These are phyloP conservation scores for Entomobrya proxima DNA, from an alignment of 2,888 invertebrate species.

Conservation along the genomic window DNA sequence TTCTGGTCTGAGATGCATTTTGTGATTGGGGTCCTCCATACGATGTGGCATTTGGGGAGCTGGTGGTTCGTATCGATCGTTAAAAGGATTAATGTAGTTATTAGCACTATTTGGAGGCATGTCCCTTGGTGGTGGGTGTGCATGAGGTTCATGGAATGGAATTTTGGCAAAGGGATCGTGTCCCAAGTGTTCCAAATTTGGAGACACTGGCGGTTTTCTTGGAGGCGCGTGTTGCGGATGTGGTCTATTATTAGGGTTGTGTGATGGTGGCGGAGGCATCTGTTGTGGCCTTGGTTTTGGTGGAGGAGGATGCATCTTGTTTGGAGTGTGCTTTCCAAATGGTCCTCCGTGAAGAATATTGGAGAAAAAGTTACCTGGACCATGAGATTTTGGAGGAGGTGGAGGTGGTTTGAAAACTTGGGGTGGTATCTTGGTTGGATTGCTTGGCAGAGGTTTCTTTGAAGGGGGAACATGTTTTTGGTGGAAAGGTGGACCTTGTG, in stretches of 20 bases:
- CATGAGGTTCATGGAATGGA: neutral
- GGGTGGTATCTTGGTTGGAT: slow-evolving; percentile 62
- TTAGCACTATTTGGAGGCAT: slow-evolving; percentile 20
- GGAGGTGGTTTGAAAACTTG: slow-evolving; percentile 67
- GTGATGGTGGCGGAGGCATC: neutral
- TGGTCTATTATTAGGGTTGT: slow-evolving; percentile 5
- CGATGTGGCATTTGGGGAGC: slow-evolving; percentile 39
- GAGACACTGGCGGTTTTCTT: neutral
- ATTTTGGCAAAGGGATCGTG: neutral
- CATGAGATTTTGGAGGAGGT: slow-evolving; percentile 44
- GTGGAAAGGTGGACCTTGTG: slow-evolving; percentile 10
- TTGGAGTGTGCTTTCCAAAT: slow-evolving; percentile 16
- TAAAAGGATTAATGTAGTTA: slow-evolving; percentile 61
- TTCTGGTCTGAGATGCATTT: slow-evolving; percentile 7
- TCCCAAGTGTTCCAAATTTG: neutral
- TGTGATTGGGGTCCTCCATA: neutral
- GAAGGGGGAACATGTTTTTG: slow-evolving; percentile 17
- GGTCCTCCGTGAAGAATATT: slow-evolving; percentile 27
- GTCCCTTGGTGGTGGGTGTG: too few relatives aligned
- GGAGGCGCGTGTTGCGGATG: slow-evolving; percentile 10
- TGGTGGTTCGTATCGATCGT: slow-evolving; percentile 64
- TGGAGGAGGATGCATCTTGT: slow-evolving; percentile 25
- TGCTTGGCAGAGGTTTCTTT: slow-evolving; percentile 9
- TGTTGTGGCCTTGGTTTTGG: slow-evolving; percentile 30
- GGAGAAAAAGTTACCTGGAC: slow-evolving; percentile 34